phyloP scores from a whole-genome alignment of 2,797 vertebrate species.

The Sebastes hubbsi region DNA sequence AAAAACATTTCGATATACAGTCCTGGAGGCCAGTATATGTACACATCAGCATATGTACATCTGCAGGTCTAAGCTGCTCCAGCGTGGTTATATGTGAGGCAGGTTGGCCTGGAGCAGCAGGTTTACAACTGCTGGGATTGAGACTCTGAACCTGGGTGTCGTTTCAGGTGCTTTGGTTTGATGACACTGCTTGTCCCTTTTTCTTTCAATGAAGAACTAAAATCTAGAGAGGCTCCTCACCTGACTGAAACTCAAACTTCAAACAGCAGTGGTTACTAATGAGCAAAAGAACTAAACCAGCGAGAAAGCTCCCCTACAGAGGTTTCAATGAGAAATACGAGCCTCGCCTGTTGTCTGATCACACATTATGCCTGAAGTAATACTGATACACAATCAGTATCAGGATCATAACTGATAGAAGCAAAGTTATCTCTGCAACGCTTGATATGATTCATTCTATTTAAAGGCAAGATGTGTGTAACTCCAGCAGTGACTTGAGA shows the following conservation, averaged over 20 bases:
- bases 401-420: background rate
- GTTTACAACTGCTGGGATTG: background rate
- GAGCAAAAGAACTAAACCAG: background rate
- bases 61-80: background rate
- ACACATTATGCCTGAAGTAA: background rate
- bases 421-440: background rate
- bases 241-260: background rate
- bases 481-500: background rate
- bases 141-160: background rate
- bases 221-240: background rate
- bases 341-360: background rate
- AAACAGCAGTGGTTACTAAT: background rate
- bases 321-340: background rate
- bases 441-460: background rate
- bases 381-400: background rate
- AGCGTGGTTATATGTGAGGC: background rate
- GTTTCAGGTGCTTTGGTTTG: background rate
- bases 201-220: background rate
- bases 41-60: background rate
- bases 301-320: background rate
- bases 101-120: background rate
- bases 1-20: background rate
- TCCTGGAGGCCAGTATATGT: background rate
- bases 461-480: background rate
- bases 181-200: background rate